These are phyloP conservation scores for Sebastes diaconus DNA, from an alignment of 2,797 vertebrate genomes.

Conservation along the genomic window DNA sequence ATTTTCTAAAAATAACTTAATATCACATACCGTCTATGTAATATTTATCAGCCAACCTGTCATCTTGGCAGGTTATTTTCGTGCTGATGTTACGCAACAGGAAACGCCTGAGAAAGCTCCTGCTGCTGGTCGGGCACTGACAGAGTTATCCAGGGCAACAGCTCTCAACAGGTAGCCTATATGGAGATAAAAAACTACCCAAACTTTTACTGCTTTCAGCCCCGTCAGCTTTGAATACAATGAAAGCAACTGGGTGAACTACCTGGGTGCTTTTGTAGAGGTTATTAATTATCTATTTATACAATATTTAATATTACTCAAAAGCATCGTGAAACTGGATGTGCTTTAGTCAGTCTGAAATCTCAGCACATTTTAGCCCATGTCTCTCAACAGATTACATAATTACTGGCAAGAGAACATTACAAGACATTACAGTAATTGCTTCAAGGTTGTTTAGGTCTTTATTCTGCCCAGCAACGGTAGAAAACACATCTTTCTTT, in stretches of 20 bases:
- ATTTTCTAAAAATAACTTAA: constrained; percentile 50
- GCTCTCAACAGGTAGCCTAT: constrained; percentile 27
- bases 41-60: constrained; percentile 59
- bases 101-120: constrained; percentile 34
- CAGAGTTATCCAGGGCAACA: constrained; percentile 3
- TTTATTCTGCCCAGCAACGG: not conserved
- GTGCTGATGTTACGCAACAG: constrained; percentile 47
- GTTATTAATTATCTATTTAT: not conserved
- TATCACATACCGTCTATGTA: constrained; percentile 48
- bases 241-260: not conserved
- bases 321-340: not conserved
- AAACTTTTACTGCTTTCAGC: not conserved
- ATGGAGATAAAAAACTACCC: not conserved
- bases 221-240: not conserved
- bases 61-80: constrained; percentile 55
- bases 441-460: not conserved
- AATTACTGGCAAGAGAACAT: constrained; percentile 3
- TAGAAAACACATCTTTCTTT: not conserved
- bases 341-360: constrained; percentile 11
- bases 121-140: not conserved
- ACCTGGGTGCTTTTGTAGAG: not conserved
- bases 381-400: constrained; percentile 1
- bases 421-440: not conserved
- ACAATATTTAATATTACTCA: constrained; percentile 6
- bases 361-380: constrained; percentile 20